Evolutionary conservation across 2,797 vertebrate genomes (phyloP).

Genomic region (Mallotus villosus): DNA sequence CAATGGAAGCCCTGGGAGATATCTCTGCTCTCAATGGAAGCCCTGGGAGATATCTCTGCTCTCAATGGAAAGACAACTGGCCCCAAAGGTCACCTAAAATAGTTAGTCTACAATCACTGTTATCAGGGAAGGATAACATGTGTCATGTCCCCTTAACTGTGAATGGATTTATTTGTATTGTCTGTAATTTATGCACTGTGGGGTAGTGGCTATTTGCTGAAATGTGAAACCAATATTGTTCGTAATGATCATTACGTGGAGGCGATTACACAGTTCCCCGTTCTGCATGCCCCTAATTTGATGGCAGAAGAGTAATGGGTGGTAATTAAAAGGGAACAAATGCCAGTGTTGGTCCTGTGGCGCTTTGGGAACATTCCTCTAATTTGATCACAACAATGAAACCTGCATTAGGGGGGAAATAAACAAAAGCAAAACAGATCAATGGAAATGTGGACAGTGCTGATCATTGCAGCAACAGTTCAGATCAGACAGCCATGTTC

Average conservation of each 20-base stretch:
- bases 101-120: conserved; percentile 34
- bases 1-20: conserved; percentile 12
- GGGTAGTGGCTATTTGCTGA: conserved; percentile 57
- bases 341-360: conserved; percentile 46
- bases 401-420: not conserved
- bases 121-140: conserved; percentile 31
- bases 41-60: conserved; percentile 19
- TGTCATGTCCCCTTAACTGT: conserved; percentile 36
- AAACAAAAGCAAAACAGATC: conserved; percentile 20
- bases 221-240: conserved; percentile 66
- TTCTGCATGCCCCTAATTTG: conserved; percentile 57
- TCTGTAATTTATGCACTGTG: conserved; percentile 52
- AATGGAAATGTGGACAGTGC: not conserved
- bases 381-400: conserved; percentile 28
- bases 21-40: conserved; percentile 18
- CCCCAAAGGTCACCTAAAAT: conserved; percentile 19
- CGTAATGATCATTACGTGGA: conserved; percentile 68
- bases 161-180: conserved; percentile 52
- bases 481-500: not conserved
- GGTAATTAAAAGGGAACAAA: conserved; percentile 71
- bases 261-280: conserved; percentile 52
- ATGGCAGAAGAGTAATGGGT: conserved; percentile 57
- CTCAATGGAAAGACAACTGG: conserved; percentile 7
- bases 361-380: conserved; percentile 27
- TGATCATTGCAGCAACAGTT: not conserved